phyloP scores from a whole-genome alignment of 64 coral and sea anemone species.

The Montipora foliosa region DNA sequence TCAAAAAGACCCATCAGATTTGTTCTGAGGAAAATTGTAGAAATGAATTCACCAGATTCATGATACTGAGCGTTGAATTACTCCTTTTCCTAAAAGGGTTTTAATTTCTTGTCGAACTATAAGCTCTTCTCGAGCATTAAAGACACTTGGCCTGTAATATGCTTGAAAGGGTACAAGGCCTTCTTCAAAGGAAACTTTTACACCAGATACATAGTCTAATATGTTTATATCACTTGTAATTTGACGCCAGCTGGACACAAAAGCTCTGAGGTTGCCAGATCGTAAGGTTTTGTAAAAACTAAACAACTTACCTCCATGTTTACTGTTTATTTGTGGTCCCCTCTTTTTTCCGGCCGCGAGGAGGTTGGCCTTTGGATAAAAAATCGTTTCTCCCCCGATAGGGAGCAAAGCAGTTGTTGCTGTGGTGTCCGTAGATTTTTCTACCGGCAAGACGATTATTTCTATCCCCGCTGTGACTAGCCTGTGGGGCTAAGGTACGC shows the following conservation, averaged over 20 bases:
- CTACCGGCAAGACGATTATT: not conserved
- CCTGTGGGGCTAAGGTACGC: not conserved
- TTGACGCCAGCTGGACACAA: constrained; percentile 54
- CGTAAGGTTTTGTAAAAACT: constrained; percentile 51
- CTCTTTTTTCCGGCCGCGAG: not conserved
- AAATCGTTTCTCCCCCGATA: constrained; percentile 34
- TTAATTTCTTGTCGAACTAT: constrained; percentile 46
- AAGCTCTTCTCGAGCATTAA: constrained; percentile 30
- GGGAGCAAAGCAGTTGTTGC: constrained; percentile 15
- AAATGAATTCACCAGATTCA: not conserved
- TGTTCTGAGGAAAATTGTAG: not conserved
- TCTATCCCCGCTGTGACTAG: not conserved
- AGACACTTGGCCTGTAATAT: constrained; percentile 3
- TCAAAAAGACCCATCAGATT: constrained; percentile 4
- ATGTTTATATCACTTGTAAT: constrained; percentile 56
- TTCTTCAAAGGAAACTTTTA: constrained; percentile 56
- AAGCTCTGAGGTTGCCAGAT: constrained; percentile 62
- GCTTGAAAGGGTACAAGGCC: not conserved
- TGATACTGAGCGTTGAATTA: constrained; percentile 4
- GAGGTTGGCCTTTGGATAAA: constrained; percentile 30
- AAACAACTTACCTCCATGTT: constrained; percentile 37
- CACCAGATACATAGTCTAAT: constrained; percentile 37
- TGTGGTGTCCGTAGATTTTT: constrained; percentile 22
- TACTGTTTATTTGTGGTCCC: constrained; percentile 17
- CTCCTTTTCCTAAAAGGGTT: constrained; percentile 25